phyloP scores from a whole-genome alignment of 2,888 invertebrate genomes.

The Atethmia centrago region DNA sequence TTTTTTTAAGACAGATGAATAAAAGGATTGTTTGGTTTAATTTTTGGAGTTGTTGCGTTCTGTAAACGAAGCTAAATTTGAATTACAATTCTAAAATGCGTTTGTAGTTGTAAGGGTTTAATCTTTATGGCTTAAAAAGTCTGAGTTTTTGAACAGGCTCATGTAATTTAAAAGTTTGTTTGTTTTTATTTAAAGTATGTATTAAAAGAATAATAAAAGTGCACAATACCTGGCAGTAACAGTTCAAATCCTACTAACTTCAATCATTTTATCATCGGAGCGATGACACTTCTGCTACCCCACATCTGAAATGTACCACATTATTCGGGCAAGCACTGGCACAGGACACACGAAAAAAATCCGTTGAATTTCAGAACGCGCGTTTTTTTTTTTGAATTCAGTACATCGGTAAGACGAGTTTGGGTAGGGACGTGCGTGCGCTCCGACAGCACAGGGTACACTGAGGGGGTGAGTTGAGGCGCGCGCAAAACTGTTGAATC shows the following conservation, averaged over 20 bases:
- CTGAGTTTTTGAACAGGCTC: neutral
- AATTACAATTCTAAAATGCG: slow-evolving; percentile 1
- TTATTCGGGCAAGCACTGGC: slow-evolving; percentile 72
- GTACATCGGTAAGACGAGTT: slow-evolving; percentile 70
- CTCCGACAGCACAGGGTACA: slow-evolving; percentile 65
- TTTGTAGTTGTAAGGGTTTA: neutral
- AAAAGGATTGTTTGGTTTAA: neutral
- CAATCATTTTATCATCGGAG: slow-evolving; percentile 80
- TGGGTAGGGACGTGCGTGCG: slow-evolving; percentile 74
- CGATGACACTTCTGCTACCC: slow-evolving; percentile 77
- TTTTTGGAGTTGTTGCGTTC: neutral
- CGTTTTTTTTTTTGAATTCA: slow-evolving; percentile 68
- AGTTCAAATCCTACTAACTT: slow-evolving; percentile 69
- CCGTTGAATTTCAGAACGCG: slow-evolving; percentile 58
- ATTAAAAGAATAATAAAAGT: slow-evolving; percentile 43
- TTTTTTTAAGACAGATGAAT: neutral
- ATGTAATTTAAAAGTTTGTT: neutral
- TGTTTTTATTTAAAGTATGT: slow-evolving; percentile 2
- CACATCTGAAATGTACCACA: slow-evolving; percentile 81
- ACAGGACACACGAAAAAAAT: slow-evolving; percentile 71
- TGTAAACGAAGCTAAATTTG: neutral
- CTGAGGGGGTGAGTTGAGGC: slow-evolving; percentile 80
- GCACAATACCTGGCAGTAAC: slow-evolving; percentile 75
- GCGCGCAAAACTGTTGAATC: slow-evolving; percentile 89
- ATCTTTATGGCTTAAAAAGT: neutral